Percentiles rank a stretch among this genome's conserved stretches.
Evolutionary conservation across 92 coral and sea anemone species (phyloP).

Genomic region (Siderastrea radians): DNA sequence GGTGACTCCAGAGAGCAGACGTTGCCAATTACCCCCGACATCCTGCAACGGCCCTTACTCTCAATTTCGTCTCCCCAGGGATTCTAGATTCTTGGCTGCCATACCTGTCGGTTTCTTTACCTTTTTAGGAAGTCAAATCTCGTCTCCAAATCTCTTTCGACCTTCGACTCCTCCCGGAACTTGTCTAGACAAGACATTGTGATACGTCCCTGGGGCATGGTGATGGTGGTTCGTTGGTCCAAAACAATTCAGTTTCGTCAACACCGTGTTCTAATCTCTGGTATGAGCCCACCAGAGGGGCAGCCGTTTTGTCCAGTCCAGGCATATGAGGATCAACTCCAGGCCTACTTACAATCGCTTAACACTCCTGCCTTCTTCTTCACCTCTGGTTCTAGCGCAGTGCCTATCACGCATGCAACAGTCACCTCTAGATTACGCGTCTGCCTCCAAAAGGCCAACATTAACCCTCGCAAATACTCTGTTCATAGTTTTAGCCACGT

Average conservation of each 20-base stretch:
- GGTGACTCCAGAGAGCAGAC: slow-evolving; percentile 12
- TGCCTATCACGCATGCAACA: no score
- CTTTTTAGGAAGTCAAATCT: slow-evolving; percentile 20
- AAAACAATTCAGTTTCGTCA: neutral
- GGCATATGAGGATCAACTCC: slow-evolving; percentile 14
- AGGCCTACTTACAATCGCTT: neutral
- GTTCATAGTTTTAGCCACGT: no score
- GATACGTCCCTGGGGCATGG: slow-evolving; percentile 17
- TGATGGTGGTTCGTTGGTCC: neutral
- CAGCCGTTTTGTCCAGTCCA: slow-evolving; percentile 17
- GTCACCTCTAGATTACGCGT: no score
- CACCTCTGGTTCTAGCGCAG: no score
- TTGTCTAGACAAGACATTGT: neutral
- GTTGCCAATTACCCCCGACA: slow-evolving; percentile 20
- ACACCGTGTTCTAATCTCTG: neutral
- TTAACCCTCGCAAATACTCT: no score
- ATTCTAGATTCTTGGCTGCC: slow-evolving; percentile 19
- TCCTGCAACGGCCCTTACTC: neutral
- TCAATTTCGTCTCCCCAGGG: neutral
- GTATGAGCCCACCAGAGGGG: neutral
- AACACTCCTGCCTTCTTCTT: no score
- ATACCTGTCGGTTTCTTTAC: slow-evolving; percentile 6
- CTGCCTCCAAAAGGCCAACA: no score
- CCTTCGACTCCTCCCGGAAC: no score
- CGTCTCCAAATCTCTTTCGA: neutral